A percentile compares a stretch with the other conserved stretches of the same genome.
Conservation (phyloP, 2,113 vertebrate species). For the Tamias sibiricus region DNA sequence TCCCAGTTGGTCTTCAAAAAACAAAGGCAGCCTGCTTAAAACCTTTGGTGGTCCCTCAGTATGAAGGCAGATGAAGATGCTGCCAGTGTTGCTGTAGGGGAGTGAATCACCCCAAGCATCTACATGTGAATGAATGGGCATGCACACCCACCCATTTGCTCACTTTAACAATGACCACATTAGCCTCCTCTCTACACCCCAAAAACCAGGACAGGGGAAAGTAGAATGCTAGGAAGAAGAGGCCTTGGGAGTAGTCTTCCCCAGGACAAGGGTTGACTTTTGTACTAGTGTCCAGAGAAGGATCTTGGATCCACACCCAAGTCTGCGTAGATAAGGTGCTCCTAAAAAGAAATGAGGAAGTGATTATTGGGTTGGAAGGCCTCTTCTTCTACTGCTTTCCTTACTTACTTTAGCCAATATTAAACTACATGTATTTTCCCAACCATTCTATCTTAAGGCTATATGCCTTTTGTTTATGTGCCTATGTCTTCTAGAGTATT, state of each 20-base stretch:
- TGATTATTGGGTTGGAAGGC: not conserved
- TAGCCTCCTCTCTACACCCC: not conserved
- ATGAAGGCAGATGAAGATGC: not conserved
- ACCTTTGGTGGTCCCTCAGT: not conserved
- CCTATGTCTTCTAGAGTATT: too few species aligned
- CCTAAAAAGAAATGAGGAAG: not conserved
- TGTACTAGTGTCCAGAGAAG: not conserved
- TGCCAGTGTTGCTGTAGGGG: not conserved
- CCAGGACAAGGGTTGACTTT: not conserved
- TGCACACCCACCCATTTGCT: not conserved
- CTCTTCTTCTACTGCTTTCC: not conserved
- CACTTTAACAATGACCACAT: not conserved
- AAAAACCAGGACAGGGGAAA: not conserved
- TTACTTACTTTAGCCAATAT: not conserved
- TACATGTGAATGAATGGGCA: not conserved
- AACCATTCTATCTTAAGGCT: not conserved
- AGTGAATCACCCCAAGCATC: not conserved
- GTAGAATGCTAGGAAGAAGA: not conserved
- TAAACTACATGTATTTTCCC: not conserved
- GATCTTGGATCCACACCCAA: not conserved
- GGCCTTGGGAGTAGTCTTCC: not conserved
- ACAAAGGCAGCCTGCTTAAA: not conserved
- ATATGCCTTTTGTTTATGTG: not conserved
- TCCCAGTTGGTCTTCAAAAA: not conserved
- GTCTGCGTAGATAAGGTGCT: not conserved